These are phyloP conservation scores for Stigmatopora nigra DNA, from an alignment of 2,113 vertebrate species.

Conservation along the genomic window DNA sequence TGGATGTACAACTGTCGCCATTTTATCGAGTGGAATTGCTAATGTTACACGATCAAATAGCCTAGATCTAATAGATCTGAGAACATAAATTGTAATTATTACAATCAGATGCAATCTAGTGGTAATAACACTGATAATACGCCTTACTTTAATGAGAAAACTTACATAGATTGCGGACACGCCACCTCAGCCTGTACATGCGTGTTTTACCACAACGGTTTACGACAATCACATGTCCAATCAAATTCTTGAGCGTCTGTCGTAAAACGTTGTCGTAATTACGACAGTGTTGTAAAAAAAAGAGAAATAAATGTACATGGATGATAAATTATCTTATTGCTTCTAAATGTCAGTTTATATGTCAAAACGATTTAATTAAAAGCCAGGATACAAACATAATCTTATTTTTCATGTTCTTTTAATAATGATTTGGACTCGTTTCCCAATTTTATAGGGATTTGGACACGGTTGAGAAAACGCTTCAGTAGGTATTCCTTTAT, in stretches of 20 bases:
- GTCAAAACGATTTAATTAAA: not conserved
- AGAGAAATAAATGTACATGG: not conserved
- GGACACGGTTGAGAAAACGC: not conserved
- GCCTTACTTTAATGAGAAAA: not conserved
- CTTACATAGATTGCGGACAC: not conserved
- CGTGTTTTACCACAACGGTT: not conserved
- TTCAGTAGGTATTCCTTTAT: not conserved
- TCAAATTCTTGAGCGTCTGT: not conserved
- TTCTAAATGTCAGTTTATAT: not conserved
- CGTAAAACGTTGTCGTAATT: not conserved
- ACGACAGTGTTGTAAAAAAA: not conserved
- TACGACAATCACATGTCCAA: not conserved
- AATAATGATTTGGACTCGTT: not conserved
- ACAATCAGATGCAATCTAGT: not conserved
- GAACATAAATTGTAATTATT: not conserved
- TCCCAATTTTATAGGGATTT: not conserved
- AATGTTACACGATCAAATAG: not conserved
- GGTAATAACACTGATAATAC: too few relatives aligned
- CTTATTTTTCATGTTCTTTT: not conserved
- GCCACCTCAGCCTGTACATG: not conserved
- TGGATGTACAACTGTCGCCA: not conserved
- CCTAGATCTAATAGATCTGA: not conserved
- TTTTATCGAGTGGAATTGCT: not conserved
- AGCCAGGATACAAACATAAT: not conserved
- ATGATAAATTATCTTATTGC: not conserved